Evolutionary conservation across 1,140 invertebrate genomes (phyloP).

Genomic region (Arion vulgaris): DNA sequence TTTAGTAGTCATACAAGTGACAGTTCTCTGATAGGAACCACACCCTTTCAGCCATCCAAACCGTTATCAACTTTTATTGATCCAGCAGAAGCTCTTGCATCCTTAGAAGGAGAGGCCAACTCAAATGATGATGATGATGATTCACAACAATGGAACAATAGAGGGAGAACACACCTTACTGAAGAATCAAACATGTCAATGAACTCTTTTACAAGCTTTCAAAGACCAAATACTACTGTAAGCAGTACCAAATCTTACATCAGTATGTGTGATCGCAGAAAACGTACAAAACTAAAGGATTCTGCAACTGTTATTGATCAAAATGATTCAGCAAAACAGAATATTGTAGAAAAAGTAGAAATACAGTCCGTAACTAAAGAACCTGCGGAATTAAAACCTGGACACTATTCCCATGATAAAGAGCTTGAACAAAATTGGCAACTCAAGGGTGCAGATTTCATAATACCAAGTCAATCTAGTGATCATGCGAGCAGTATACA

Average conservation of each 20-base stretch:
- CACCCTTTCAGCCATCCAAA: neutral
- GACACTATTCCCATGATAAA: neutral
- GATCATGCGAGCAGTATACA: neutral
- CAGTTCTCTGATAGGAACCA: constrained; percentile 2
- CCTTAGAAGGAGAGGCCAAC: neutral
- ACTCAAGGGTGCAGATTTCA: no score
- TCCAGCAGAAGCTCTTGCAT: neutral
- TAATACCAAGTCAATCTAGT: no score
- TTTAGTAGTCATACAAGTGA: neutral
- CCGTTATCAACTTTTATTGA: neutral
- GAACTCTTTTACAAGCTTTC: neutral
- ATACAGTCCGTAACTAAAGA: neutral
- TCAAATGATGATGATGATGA: neutral
- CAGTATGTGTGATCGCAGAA: neutral
- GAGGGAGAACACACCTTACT: neutral
- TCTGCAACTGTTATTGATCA: neutral
- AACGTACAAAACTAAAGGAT: neutral
- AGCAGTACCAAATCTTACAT: neutral
- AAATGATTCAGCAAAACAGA: neutral
- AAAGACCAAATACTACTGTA: neutral
- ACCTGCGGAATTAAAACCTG: neutral
- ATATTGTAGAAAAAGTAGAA: neutral
- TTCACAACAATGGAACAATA: neutral
- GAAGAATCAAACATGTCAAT: neutral
- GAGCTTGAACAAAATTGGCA: neutral